Percentiles rank a stretch among this genome's conserved stretches.
Evolutionary conservation across 2,888 invertebrate genomes (phyloP).

Genomic region (Ophion ellenae): DNA sequence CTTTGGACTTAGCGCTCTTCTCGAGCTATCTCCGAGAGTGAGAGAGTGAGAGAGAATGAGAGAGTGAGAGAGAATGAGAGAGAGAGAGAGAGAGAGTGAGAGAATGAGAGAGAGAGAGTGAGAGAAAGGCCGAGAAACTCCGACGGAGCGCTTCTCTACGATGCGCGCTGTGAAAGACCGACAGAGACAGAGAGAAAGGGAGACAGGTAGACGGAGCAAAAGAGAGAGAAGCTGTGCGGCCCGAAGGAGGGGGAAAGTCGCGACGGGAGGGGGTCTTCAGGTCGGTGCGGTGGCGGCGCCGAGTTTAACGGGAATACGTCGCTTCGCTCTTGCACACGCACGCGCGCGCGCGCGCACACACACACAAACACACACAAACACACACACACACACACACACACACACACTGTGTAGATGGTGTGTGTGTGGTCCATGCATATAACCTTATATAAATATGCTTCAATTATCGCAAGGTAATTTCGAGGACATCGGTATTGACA

Average conservation of each 20-base stretch:
- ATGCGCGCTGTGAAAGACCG: no score
- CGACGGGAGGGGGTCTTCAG: slow-evolving; percentile 30
- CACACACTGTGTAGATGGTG: no score
- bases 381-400: no score
- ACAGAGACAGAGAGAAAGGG: slow-evolving; percentile 1
- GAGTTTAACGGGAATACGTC: slow-evolving; percentile 65
- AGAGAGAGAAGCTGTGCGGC: not conserved
- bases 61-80: no score
- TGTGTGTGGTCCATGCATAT: no score
- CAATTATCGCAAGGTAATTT: not conserved
- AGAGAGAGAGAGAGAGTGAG: no score
- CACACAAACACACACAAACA: no score
- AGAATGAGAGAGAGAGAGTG: no score
- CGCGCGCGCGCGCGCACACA: no score
- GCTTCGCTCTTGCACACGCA: slow-evolving; percentile 29
- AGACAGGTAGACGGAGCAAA: slow-evolving; percentile 12
- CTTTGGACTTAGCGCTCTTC: not conserved
- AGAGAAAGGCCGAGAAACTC: no score
- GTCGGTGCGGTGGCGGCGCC: slow-evolving; percentile 59
- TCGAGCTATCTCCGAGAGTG: not conserved
- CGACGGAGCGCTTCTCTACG: no score
- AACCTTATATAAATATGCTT: not conserved
- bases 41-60: no score
- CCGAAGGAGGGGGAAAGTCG: not conserved
- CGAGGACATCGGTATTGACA: not conserved